Evolutionary conservation across 2,113 vertebrate species (phyloP).

Genomic region (Mormyrus lacerda): DNA sequence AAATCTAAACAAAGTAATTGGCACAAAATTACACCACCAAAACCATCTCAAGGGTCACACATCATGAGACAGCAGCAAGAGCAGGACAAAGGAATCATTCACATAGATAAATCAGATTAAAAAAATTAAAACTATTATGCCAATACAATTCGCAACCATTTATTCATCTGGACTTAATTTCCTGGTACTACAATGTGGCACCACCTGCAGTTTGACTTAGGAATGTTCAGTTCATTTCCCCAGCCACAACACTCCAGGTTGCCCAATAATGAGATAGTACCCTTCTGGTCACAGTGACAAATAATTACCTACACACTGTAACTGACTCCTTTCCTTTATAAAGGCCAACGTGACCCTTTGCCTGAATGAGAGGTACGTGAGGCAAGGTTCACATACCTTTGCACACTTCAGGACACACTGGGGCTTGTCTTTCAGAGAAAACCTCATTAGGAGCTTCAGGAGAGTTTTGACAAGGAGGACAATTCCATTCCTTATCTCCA

Average conservation of each 20-base stretch:
- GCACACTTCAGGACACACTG: constrained; percentile 68
- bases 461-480: constrained; percentile 71
- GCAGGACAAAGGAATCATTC: background rate
- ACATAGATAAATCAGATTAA: background rate
- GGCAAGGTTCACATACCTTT: constrained; percentile 56
- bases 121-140: background rate
- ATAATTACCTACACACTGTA: background rate
- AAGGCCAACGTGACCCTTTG: background rate
- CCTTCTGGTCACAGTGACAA: background rate
- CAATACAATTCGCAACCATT: background rate
- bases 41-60: background rate
- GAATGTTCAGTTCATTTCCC: background rate
- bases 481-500: constrained; percentile 64
- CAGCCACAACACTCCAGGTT: background rate
- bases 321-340: background rate
- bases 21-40: background rate
- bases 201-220: background rate
- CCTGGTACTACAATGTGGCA: background rate
- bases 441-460: constrained; percentile 69
- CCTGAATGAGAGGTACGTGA: too few species aligned
- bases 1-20: constrained; percentile 58
- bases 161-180: background rate
- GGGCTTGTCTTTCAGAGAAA: constrained; percentile 72
- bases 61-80: background rate
- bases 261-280: background rate